phyloP scores from a whole-genome alignment of 1,140 invertebrate species.

The Gonatopus flavifemur region DNA sequence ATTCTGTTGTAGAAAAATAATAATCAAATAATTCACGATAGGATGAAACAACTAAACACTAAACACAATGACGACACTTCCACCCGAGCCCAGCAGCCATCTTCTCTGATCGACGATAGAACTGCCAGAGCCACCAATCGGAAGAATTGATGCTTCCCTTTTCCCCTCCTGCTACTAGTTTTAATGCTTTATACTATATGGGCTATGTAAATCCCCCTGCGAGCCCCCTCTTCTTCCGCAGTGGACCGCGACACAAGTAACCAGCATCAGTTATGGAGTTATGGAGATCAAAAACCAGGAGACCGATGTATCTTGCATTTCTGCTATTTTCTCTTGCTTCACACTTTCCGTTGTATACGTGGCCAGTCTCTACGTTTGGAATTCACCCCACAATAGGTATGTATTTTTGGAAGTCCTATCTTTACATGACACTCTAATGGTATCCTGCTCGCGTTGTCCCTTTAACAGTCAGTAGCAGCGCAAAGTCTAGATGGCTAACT shows the following conservation, averaged over 20 bases:
- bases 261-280: slow-evolving; percentile 48
- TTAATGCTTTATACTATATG: neutral
- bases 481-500: too few relatives aligned
- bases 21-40: slow-evolving; percentile 25
- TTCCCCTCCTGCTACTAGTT: slow-evolving; percentile 5
- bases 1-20: too few relatives aligned
- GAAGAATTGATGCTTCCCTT: slow-evolving; percentile 29
- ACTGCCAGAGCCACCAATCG: slow-evolving; percentile 39
- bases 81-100: slow-evolving; percentile 53
- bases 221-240: slow-evolving; percentile 26
- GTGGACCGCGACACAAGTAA: slow-evolving; percentile 33
- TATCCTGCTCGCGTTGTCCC: neutral
- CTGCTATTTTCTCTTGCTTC: slow-evolving; percentile 66
- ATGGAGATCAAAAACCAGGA: slow-evolving; percentile 44
- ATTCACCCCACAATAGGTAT: slow-evolving; percentile 71
- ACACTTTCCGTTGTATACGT: slow-evolving; percentile 76
- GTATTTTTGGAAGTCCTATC: slow-evolving; percentile 6
- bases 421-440: neutral
- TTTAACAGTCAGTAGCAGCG: slow-evolving; percentile 10
- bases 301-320: slow-evolving; percentile 39
- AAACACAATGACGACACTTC: slow-evolving; percentile 57
- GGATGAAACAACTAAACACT: slow-evolving; percentile 42
- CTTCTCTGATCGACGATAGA: slow-evolving; percentile 49
- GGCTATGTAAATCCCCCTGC: slow-evolving; percentile 15
- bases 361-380: slow-evolving; percentile 83